Evolutionary conservation across 1,140 invertebrate species (phyloP).

Genomic region (Drosophila orena): DNA sequence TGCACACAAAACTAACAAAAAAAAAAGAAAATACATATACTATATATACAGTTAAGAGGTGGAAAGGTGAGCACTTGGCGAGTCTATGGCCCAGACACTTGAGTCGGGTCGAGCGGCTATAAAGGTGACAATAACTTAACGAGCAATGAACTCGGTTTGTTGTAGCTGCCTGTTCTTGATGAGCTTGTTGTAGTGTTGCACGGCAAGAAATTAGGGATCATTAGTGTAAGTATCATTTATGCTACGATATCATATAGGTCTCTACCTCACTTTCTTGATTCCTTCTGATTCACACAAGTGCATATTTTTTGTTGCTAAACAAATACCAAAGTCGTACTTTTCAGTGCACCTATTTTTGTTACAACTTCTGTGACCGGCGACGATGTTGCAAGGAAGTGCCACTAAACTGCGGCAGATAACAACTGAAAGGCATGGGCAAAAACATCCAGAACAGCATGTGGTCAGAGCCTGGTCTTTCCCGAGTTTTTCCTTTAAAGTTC

Average conservation of each 20-base stretch:
- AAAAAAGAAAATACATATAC: neutral
- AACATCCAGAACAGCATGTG: slow-evolving; percentile 65
- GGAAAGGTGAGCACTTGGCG: slow-evolving; percentile 54
- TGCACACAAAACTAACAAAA: slow-evolving; percentile 55
- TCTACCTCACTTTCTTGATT: too few species aligned
- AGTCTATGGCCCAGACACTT: slow-evolving; percentile 73
- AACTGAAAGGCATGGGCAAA: slow-evolving; percentile 35
- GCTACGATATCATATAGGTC: too few species aligned
- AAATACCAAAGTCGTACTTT: neutral
- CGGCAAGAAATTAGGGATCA: neutral
- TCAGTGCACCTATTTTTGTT: slow-evolving; percentile 17
- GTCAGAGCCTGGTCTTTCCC: slow-evolving; percentile 35
- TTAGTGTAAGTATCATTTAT: too few species aligned
- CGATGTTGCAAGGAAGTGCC: slow-evolving; percentile 77
- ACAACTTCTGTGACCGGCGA: slow-evolving; percentile 64
- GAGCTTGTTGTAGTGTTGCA: slow-evolving; percentile 21
- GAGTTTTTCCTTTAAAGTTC: slow-evolving; percentile 34
- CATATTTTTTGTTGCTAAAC: neutral
- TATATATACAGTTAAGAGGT: neutral
- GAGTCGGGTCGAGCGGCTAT: slow-evolving; percentile 57
- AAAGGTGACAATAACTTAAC: slow-evolving; percentile 83
- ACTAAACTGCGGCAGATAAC: slow-evolving; percentile 81
- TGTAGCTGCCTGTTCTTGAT: slow-evolving; percentile 44
- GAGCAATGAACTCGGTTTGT: slow-evolving; percentile 75
- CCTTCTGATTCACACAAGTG: too few species aligned